A percentile compares a stretch with the other conserved stretches of the same genome.
Conservation (phyloP, 2,888 invertebrate genomes). For the Cerastoderma edule region DNA sequence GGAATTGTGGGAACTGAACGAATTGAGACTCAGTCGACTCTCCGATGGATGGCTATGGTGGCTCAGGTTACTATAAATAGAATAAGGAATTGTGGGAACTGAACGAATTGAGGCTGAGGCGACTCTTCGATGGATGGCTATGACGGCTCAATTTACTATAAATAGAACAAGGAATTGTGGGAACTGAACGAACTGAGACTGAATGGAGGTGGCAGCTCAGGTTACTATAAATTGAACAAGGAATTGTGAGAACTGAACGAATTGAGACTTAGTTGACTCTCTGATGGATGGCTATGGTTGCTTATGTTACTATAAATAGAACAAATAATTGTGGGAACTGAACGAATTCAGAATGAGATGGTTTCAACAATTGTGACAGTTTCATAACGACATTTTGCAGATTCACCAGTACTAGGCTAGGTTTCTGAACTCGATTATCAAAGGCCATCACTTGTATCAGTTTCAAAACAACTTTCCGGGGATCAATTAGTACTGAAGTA, state of each 20-base stretch:
- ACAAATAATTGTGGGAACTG: slow-evolving; percentile 24
- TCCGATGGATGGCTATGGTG: slow-evolving; percentile 57
- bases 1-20: slow-evolving; percentile 36
- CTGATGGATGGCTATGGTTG: slow-evolving; percentile 54
- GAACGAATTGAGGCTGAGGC: slow-evolving; percentile 42
- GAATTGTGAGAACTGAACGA: slow-evolving; percentile 34
- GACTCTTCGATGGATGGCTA: slow-evolving; percentile 57
- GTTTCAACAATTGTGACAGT: no score
- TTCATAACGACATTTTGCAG: no score
- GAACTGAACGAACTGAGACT: slow-evolving; percentile 47
- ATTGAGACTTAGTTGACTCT: slow-evolving; percentile 46
- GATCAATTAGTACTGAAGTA: no score
- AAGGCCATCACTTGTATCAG: no score
- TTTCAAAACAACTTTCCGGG: no score
- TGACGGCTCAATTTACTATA: slow-evolving; percentile 51
- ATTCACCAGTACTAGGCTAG: no score
- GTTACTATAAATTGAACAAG: slow-evolving; percentile 35
- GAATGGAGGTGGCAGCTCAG: slow-evolving; percentile 50
- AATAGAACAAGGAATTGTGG: neutral
- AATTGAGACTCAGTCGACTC: slow-evolving; percentile 46
- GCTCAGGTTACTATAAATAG: slow-evolving; percentile 46
- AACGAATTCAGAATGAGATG: slow-evolving; percentile 44
- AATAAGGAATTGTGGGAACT: slow-evolving; percentile 24
- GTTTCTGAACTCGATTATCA: no score
- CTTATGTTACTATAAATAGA: slow-evolving; percentile 47